Percentiles rank a stretch among this genome's conserved stretches.
phyloP scores from a whole-genome alignment of 2,113 vertebrate genomes.

The Anthoscopus minutus region DNA sequence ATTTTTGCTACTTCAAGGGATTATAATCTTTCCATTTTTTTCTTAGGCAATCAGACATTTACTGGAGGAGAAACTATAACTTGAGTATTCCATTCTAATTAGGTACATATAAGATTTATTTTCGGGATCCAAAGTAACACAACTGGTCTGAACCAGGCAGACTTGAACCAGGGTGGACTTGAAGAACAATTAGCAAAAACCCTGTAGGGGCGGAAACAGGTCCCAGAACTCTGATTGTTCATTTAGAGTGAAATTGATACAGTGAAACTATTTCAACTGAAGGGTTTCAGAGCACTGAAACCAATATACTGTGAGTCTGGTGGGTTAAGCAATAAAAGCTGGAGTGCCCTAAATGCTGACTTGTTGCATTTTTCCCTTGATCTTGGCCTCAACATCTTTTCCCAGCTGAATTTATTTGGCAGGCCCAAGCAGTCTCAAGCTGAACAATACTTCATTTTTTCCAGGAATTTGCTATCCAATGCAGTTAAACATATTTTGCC shows the following conservation, averaged over 20 bases:
- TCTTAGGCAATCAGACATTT: neutral
- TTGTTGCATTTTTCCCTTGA: neutral
- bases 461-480: neutral
- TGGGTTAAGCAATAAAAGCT: neutral
- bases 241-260: neutral
- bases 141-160: neutral
- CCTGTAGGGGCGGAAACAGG: neutral
- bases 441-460: slow-evolving; percentile 6
- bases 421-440: neutral
- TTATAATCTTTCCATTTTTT: neutral
- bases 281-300: neutral
- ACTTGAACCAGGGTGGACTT: neutral
- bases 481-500: neutral
- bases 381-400: neutral
- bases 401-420: slow-evolving; percentile 4
- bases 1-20: neutral
- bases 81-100: neutral
- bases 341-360: neutral
- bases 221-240: neutral
- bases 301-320: neutral
- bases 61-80: neutral
- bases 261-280: neutral
- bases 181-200: neutral
- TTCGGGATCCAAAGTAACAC: neutral
- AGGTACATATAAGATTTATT: neutral